These are phyloP conservation scores for Hemicrepidius hirtus DNA, from an alignment of 2,888 invertebrate species.

Conservation along the genomic window DNA sequence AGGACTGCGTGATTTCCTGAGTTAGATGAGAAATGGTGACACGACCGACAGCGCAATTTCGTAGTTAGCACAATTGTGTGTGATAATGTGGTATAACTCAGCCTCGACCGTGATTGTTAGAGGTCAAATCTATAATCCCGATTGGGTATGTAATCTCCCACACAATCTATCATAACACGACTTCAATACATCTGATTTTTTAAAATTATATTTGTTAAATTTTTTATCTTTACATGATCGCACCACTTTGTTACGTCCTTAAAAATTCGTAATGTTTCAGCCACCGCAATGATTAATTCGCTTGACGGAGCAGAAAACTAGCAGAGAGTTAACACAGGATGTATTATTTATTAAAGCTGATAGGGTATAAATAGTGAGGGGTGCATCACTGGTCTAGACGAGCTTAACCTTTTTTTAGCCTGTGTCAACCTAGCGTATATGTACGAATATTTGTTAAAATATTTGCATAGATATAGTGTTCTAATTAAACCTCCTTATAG, in stretches of 20 bases:
- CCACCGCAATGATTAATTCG: constrained; percentile 23
- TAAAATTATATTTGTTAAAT: neutral
- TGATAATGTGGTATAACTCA: constrained; percentile 26
- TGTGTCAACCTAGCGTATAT: too few species aligned
- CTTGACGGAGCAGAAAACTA: constrained; percentile 34
- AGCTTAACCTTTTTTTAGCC: neutral
- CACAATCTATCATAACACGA: constrained; percentile 19
- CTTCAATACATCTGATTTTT: constrained; percentile 27
- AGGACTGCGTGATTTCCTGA: constrained; percentile 24
- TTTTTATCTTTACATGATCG: constrained; percentile 26
- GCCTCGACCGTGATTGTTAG: constrained; percentile 29
- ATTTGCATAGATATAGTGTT: too few species aligned
- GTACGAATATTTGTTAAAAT: too few species aligned
- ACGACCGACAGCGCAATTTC: constrained; percentile 28
- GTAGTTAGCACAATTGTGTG: constrained; percentile 32
- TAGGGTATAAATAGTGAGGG: constrained; percentile 7
- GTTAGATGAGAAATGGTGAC: constrained; percentile 30
- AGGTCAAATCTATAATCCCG: constrained; percentile 30
- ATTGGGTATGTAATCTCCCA: constrained; percentile 22
- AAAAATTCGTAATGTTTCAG: constrained; percentile 31
- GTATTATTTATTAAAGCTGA: constrained; percentile 30
- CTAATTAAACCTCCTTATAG: too few species aligned
- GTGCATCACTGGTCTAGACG: constrained; percentile 32
- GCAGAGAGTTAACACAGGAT: constrained; percentile 21
- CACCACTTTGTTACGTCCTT: constrained; percentile 13